Evolutionary conservation across 2,888 invertebrate species (phyloP).

Genomic region (Cheilosia soror): DNA sequence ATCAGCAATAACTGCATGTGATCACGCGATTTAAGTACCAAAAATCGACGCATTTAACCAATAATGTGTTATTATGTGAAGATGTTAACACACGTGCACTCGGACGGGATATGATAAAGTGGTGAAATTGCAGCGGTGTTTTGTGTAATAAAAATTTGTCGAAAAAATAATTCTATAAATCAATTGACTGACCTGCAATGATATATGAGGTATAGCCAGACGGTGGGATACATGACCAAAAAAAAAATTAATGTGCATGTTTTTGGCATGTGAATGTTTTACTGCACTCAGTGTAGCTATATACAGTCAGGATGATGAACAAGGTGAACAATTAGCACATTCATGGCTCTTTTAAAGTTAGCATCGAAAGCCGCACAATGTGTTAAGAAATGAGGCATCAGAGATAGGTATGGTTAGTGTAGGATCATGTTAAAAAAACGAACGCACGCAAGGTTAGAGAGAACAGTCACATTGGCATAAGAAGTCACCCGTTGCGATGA

Average conservation of each 20-base stretch:
- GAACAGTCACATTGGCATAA: neutral
- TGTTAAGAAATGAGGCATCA: neutral
- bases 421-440: slow-evolving; percentile 2
- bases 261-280: slow-evolving; percentile 13
- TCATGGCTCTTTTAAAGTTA: slow-evolving; percentile 48
- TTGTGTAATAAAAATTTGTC: slow-evolving; percentile 38
- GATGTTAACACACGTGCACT: slow-evolving; percentile 63
- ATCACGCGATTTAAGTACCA: slow-evolving; percentile 69
- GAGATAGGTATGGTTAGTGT: neutral
- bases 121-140: slow-evolving; percentile 50
- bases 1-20: slow-evolving; percentile 40
- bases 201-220: slow-evolving; percentile 49
- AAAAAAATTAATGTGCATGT: slow-evolving; percentile 12
- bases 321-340: slow-evolving; percentile 63
- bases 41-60: slow-evolving; percentile 58
- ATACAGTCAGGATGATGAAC: slow-evolving; percentile 35
- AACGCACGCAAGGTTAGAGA: slow-evolving; percentile 34
- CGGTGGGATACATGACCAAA: slow-evolving; percentile 24
- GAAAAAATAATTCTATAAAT: slow-evolving; percentile 64
- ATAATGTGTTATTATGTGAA: slow-evolving; percentile 67
- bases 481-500: slow-evolving; percentile 21
- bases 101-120: slow-evolving; percentile 58
- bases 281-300: neutral
- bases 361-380: slow-evolving; percentile 20
- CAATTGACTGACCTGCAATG: slow-evolving; percentile 63